Evolutionary conservation across 2,113 vertebrate species (phyloP).

Genomic region (Prolemur simus): DNA sequence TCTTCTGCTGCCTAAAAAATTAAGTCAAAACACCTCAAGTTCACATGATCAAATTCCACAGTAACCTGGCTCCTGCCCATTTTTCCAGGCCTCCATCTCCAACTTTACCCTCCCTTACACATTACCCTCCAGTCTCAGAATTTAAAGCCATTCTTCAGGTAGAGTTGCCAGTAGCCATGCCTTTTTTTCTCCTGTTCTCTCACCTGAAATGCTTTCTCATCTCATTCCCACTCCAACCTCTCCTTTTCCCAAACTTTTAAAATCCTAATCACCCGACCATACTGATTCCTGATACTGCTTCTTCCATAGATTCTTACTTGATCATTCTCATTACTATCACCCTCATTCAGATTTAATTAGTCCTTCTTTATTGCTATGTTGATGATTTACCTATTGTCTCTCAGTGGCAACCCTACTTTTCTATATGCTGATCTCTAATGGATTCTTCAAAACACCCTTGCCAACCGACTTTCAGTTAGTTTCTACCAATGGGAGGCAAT

Average conservation of each 20-base stretch:
- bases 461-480: not conserved
- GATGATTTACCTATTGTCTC: not conserved
- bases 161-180: not conserved
- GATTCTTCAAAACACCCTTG: not conserved
- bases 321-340: not conserved
- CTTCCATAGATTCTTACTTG: not conserved
- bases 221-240: not conserved
- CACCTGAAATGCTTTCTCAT: not conserved
- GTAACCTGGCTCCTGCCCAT: not conserved
- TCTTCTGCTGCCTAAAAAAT: not conserved
- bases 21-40: not conserved
- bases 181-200: not conserved
- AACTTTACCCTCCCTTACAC: not conserved
- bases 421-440: not conserved
- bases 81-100: not conserved
- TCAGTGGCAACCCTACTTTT: not conserved
- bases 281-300: not conserved
- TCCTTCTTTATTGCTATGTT: not conserved
- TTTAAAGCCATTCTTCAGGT: not conserved
- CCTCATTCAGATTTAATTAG: not conserved
- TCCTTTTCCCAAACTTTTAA: not conserved
- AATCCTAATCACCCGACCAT: not conserved
- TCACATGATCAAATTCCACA: not conserved
- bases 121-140: not conserved
- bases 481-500: not conserved